These are phyloP conservation scores for Aleiodes leptofemur DNA, from an alignment of 2,888 invertebrate genomes.

Conservation along the genomic window DNA sequence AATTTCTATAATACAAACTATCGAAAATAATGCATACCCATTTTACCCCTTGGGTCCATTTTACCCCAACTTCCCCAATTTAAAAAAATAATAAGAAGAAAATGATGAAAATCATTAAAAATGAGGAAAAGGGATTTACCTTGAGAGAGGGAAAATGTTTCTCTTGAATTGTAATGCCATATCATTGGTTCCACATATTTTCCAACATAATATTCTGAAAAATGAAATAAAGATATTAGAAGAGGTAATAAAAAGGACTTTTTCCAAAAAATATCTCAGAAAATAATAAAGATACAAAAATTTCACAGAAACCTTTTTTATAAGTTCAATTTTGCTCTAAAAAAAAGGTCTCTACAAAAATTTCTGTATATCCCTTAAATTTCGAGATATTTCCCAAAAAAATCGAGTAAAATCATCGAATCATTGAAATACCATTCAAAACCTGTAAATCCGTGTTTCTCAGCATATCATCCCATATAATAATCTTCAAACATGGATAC, in stretches of 20 bases:
- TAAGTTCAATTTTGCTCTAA: too few relatives aligned
- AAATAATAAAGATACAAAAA: conserved; percentile 41
- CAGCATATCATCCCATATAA: conserved; percentile 95
- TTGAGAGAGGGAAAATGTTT: conserved; percentile 76
- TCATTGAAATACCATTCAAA: conserved; percentile 77
- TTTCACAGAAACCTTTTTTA: conserved; percentile 38
- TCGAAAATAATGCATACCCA: too few relatives aligned
- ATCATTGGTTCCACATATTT: conserved; percentile 82
- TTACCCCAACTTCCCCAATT: too few relatives aligned
- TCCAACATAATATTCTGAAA: conserved; percentile 79
- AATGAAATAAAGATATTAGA: conserved; percentile 26
- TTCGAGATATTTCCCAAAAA: too few relatives aligned
- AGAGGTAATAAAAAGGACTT: too few relatives aligned
- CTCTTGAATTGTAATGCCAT: conserved; percentile 81
- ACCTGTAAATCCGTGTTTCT: conserved; percentile 78
- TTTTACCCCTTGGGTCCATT: too few relatives aligned
- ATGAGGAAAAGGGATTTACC: conserved; percentile 63
- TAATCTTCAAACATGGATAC: conserved; percentile 80
- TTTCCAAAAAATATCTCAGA: too few relatives aligned
- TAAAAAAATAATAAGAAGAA: too few relatives aligned
- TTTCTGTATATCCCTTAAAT: too few relatives aligned
- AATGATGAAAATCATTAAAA: too few relatives aligned
- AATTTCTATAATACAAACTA: too few relatives aligned
- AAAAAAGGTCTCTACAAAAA: conserved; percentile 33
- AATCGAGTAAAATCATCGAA: conserved; percentile 32